Conservation (phyloP, 1,140 invertebrate genomes). For the Leptestheria dahalacensis region DNA sequence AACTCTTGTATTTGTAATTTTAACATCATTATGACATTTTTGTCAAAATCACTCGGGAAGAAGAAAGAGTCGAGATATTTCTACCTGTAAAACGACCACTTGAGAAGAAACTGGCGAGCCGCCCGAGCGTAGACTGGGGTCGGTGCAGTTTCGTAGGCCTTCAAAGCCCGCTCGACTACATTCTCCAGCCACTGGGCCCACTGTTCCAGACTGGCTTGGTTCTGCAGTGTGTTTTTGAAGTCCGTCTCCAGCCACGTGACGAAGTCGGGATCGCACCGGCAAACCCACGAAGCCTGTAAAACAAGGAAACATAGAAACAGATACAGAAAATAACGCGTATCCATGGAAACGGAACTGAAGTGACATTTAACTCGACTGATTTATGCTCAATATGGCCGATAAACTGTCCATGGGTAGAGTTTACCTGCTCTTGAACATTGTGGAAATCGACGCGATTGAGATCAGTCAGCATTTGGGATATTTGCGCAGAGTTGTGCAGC, state of each 20-base stretch:
- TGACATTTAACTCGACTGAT: too few species aligned
- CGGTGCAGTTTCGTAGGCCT: constrained; percentile 68
- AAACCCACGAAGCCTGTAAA: constrained; percentile 86
- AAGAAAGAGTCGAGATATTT: constrained; percentile 1
- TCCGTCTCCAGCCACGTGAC: constrained; percentile 79
- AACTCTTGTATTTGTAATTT: too few species aligned
- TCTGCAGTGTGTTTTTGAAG: constrained; percentile 83
- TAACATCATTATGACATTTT: too few species aligned
- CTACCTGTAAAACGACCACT: constrained; percentile 97
- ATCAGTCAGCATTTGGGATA: constrained; percentile 92
- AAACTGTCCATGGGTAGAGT: neutral
- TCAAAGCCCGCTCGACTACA: constrained; percentile 58
- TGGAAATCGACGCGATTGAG: constrained; percentile 93
- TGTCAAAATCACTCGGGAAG: too few species aligned
- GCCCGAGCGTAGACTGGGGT: constrained; percentile 66
- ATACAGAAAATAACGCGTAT: constrained; percentile 5
- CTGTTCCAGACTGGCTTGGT: constrained; percentile 84
- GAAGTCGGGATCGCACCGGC: constrained; percentile 75
- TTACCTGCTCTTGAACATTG: constrained; percentile 74
- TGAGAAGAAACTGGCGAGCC: constrained; percentile 83
- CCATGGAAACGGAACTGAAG: neutral
- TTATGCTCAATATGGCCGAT: neutral
- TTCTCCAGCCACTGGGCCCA: constrained; percentile 95
- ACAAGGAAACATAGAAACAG: constrained; percentile 1
- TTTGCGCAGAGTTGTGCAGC: constrained; percentile 87